Evolutionary conservation across 2,888 invertebrate genomes (phyloP).

Genomic region (Andrena marginata): DNA sequence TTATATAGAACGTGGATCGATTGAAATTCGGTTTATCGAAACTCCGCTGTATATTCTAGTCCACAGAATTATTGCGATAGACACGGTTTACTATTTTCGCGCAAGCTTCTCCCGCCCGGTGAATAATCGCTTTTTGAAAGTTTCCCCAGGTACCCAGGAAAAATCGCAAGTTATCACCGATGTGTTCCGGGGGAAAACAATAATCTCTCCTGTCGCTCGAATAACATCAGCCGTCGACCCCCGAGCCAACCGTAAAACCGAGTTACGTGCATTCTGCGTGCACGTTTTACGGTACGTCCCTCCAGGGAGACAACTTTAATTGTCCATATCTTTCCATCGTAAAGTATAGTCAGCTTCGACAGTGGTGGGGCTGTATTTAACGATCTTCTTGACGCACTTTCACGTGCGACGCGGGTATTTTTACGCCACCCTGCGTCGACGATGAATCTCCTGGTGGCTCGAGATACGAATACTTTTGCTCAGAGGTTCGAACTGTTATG

Average conservation of each 20-base stretch:
- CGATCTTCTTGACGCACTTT: slow-evolving; percentile 1
- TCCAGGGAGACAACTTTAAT: slow-evolving; percentile 39
- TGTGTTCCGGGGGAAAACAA: slow-evolving; percentile 44
- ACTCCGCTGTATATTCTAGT: too few relatives aligned
- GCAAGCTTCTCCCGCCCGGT: background rate
- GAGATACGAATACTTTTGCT: background rate
- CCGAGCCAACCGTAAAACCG: slow-evolving; percentile 31
- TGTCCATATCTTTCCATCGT: slow-evolving; percentile 39
- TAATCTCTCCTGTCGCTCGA: slow-evolving; percentile 46
- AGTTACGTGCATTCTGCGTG: slow-evolving; percentile 28
- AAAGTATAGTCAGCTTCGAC: slow-evolving; percentile 11
- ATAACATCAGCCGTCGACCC: slow-evolving; percentile 20
- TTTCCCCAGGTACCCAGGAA: background rate
- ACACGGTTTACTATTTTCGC: too few relatives aligned
- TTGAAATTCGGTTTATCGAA: too few relatives aligned
- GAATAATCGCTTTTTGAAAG: slow-evolving; percentile 20
- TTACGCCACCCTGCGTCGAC: background rate
- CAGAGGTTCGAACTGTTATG: too few relatives aligned
- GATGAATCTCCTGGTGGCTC: background rate
- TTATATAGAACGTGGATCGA: too few relatives aligned
- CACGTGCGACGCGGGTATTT: background rate
- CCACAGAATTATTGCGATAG: too few relatives aligned
- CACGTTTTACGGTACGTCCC: slow-evolving; percentile 26
- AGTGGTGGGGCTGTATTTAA: background rate
- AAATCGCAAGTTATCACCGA: slow-evolving; percentile 25